phyloP scores from a whole-genome alignment of 2,888 invertebrate species.

The Xanthorhoe designata region DNA sequence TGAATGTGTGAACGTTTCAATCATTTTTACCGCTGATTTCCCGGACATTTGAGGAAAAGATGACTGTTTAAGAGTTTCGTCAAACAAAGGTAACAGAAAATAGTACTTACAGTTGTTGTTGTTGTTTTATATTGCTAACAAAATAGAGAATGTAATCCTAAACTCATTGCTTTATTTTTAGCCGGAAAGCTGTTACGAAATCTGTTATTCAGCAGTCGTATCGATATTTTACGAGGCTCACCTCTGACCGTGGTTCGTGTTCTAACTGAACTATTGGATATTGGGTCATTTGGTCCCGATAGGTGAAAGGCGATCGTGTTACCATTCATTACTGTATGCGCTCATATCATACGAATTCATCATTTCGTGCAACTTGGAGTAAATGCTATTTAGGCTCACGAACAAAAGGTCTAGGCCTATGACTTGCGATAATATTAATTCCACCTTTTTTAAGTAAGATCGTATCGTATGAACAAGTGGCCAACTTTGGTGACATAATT shows the following conservation, averaged over 20 bases:
- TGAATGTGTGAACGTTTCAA: not conserved
- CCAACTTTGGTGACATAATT: not conserved
- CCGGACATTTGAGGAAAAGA: not conserved
- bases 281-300: constrained; percentile 51
- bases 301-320: constrained; percentile 68
- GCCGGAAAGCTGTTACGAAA: constrained; percentile 25
- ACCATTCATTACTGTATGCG: constrained; percentile 38
- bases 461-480: not conserved
- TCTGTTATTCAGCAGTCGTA: constrained; percentile 34
- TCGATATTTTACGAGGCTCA: constrained; percentile 55
- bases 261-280: constrained; percentile 62
- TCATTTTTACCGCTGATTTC: not conserved
- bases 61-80: not conserved
- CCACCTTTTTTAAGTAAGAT: too few relatives aligned
- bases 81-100: too few relatives aligned
- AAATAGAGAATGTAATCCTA: not conserved
- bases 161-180: constrained; percentile 5
- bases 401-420: not conserved
- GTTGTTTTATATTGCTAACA: not conserved
- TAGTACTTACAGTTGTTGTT: not conserved
- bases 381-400: not conserved
- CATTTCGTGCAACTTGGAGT: not conserved
- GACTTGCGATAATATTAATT: not conserved
- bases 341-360: constrained; percentile 1
- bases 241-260: constrained; percentile 71